Base-by-base conservation (phyloP, 2,888 invertebrate genomes). In the Drosophila mettleri region DNA sequence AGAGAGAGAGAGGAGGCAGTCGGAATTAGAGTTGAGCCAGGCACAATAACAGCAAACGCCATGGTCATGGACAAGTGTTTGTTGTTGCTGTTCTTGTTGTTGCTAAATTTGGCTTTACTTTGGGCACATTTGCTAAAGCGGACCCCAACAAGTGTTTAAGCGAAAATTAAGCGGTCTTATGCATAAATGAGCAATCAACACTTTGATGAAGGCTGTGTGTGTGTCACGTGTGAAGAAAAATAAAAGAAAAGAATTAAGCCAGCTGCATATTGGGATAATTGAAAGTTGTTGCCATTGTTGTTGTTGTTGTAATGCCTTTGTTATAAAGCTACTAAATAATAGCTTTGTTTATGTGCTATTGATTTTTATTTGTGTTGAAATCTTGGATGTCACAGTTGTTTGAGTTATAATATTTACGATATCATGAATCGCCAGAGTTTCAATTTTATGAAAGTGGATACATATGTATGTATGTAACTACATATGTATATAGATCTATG, bases 71-170 rank as follows among this genome's bases (percentile, higher is more conserved):
- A 41, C 53, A 43, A 53, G 34, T 6, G 46, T 12, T 39, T 60
- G 36, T 24, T 65, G 22, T 38, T 57, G 18, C 48, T 58, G 39
- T 52, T 64, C 33, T 16, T 66, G 20, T 54, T 61, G 57, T 33
- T 41, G 58, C 52, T 57, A 39, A 52, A 62, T 59, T 69, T 60
- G 58, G 34, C 55, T 46, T 65, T 65, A 55, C 46, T 61, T 51
- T 36, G 45, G 22, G 31, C 27, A 58, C 49, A 54, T 61, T 53
- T 54, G 18, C 9, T 9, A 43, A 54, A 41, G 39, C 51, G 58
- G 65, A 58, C 61, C 58, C 43, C 71, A 45, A 62, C 53, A 75
- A 70, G 62, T 62, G 65, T 70, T 60, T 65, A 16, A 55, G 31
- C 45, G 43, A 29, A 64, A 55, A 43, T 49, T 38, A 39, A 22